Percentiles rank a stretch among this genome's conserved stretches.
Conservation (phyloP, 2,888 invertebrate genomes). For the Bombyx huttoni region DNA sequence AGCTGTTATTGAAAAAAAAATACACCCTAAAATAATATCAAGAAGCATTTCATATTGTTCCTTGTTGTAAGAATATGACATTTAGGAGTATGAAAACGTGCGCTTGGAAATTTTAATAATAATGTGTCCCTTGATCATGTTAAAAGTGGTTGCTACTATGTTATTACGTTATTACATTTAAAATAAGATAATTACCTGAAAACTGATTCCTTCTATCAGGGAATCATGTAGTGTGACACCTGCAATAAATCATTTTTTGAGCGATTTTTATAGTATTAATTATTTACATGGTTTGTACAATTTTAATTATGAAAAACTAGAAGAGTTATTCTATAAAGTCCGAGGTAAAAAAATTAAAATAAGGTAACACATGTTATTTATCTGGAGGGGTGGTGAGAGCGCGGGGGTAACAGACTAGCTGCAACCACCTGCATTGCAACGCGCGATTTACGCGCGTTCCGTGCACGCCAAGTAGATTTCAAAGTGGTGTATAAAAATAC, state of each 20-base stretch:
- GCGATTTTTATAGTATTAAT: slow-evolving; percentile 8
- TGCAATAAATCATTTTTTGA: slow-evolving; percentile 21
- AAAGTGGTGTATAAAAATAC: slow-evolving; percentile 23
- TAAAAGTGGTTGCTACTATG: too few species aligned
- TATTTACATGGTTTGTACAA: neutral
- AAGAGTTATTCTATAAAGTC: neutral
- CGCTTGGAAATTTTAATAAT: too few species aligned
- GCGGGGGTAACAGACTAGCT: slow-evolving; percentile 1
- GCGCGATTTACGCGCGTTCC: neutral
- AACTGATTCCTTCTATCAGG: slow-evolving; percentile 51
- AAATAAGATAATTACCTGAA: slow-evolving; percentile 35
- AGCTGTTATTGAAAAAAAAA: too few species aligned
- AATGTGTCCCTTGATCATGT: too few species aligned
- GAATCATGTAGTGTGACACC: slow-evolving; percentile 52
- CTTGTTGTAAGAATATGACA: too few species aligned
- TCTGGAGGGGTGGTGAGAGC: neutral
- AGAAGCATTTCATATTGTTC: too few species aligned
- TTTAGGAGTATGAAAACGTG: too few species aligned
- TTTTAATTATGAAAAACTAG: neutral
- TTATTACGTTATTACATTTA: neutral
- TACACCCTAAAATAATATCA: too few species aligned
- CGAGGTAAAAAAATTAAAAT: neutral
- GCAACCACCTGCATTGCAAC: slow-evolving; percentile 7
- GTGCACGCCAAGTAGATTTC: slow-evolving; percentile 2
- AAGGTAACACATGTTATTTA: neutral